Conservation (phyloP, 2,797 vertebrate genomes). For the Phrynocephalus vlangalii region DNA sequence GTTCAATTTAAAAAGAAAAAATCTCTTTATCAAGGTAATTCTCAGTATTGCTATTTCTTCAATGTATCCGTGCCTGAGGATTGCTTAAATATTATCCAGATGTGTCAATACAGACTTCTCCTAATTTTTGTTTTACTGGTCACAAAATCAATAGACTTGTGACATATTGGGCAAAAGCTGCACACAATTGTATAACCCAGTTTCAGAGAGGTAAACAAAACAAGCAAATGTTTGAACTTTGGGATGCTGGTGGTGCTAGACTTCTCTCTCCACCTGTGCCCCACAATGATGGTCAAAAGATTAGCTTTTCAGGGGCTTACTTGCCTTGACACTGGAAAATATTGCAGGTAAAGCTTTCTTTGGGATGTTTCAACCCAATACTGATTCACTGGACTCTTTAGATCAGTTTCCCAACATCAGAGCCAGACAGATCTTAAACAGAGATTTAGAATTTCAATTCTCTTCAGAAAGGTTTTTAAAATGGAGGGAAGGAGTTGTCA, state of each 20-base stretch:
- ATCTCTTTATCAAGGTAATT: background rate
- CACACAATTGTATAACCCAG: slow-evolving; percentile 40
- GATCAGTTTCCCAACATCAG: background rate
- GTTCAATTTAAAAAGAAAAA: background rate
- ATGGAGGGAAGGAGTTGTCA: background rate
- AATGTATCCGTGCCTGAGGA: slow-evolving; percentile 36
- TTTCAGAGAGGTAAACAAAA: slow-evolving; percentile 42
- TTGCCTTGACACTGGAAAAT: background rate
- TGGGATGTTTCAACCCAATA: background rate
- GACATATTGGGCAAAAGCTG: slow-evolving; percentile 60
- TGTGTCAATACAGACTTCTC: slow-evolving; percentile 66
- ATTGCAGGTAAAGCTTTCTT: background rate
- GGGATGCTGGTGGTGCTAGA: background rate
- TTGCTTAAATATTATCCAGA: slow-evolving; percentile 72
- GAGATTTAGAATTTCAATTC: background rate
- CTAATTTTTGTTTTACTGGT: slow-evolving; percentile 22
- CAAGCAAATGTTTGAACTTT: slow-evolving; percentile 43
- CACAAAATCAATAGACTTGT: slow-evolving; percentile 66
- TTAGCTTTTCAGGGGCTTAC: background rate
- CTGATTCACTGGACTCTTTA: background rate
- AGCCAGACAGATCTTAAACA: background rate
- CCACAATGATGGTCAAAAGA: background rate
- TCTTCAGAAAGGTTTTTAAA: background rate
- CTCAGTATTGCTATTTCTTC: no score
- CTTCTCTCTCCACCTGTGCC: accelerated